Evolutionary conservation across 2,797 vertebrate genomes (phyloP), one percentile per base, ranked within the genome.

Genomic region (Tenualosa ilisha): DNA sequence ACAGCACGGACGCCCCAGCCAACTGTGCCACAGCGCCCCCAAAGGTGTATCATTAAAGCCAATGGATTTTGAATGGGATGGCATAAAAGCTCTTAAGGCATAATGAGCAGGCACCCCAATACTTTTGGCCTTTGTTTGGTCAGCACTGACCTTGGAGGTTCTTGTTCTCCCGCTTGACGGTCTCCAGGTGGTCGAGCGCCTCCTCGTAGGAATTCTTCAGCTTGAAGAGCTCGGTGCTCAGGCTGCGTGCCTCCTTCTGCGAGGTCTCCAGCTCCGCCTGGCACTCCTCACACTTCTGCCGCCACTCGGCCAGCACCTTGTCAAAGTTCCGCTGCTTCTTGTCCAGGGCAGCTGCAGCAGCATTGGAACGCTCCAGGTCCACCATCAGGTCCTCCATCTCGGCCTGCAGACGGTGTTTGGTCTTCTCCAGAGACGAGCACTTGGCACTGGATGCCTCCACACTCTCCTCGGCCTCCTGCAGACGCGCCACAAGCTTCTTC

Each of bases 251-350:
- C 91, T 98, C 97, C 86, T 97, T 97, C 90, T 98, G 97, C 0
- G 97, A 97, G 0, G 87, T 83, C 89, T 98, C 97, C 89, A 99
- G 94, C 92, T 99, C 98, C 0, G 94, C 90, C 92, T 98, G 97
- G 0, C 94, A 96, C 91, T 98, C 97, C 88, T 98, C 97, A 0
- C 96, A 97, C 86, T 98, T 98, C 91, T 97, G 96, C 91, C 93
- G 96, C 94, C 97, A 97, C 88, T 98, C 97, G 0, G 96, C 91
- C 87, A 98, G 91, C 88, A 95, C 94, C 91, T 97, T 95, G 92
- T 98, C 97, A 49, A 98, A 95, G 93, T 97, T 97, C 50, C 97
- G 95, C 89, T 99, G 97, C 87, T 98, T 99, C 93, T 97, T 98
- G 93, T 99, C 97, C 85, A 99, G 93, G 0, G 94, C 96, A 0